These are phyloP conservation scores for Micronycteris hirsuta DNA, from an alignment of 2,113 vertebrate genomes.

Conservation along the genomic window DNA sequence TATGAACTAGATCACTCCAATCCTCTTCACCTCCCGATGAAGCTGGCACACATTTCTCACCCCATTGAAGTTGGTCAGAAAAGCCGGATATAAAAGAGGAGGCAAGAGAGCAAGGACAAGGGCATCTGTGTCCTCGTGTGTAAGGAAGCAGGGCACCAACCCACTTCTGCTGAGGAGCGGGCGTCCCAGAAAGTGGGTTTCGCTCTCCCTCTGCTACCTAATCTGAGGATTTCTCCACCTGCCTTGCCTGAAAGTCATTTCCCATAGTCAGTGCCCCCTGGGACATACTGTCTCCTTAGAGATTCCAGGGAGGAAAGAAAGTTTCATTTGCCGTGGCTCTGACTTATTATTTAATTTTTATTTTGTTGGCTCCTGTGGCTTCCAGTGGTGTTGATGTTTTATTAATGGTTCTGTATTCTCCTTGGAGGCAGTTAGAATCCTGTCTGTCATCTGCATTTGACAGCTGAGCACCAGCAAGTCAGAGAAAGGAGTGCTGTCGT, in stretches of 20 bases:
- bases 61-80: accelerated
- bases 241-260: constrained; percentile 15
- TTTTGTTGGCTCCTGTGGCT: not conserved
- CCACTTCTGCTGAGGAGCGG: not conserved
- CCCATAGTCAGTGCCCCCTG: not conserved
- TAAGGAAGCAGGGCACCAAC: not conserved
- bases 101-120: not conserved
- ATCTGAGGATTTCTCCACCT: not conserved
- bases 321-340: constrained; percentile 21
- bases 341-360: constrained; percentile 34
- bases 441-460: constrained; percentile 47
- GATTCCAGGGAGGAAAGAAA: not conserved
- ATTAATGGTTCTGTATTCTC: constrained; percentile 33
- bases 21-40: accelerated
- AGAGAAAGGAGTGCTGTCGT: accelerated
- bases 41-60: not conserved
- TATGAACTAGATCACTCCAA: not conserved
- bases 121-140: not conserved
- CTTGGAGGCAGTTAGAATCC: not conserved
- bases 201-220: not conserved
- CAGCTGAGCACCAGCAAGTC: not conserved
- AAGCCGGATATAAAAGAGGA: not conserved
- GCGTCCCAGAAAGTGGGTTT: not conserved
- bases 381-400: constrained; percentile 65
- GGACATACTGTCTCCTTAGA: not conserved